Base-by-base conservation (phyloP, 2,888 invertebrate genomes). In the Gastrophysa polygoni region DNA sequence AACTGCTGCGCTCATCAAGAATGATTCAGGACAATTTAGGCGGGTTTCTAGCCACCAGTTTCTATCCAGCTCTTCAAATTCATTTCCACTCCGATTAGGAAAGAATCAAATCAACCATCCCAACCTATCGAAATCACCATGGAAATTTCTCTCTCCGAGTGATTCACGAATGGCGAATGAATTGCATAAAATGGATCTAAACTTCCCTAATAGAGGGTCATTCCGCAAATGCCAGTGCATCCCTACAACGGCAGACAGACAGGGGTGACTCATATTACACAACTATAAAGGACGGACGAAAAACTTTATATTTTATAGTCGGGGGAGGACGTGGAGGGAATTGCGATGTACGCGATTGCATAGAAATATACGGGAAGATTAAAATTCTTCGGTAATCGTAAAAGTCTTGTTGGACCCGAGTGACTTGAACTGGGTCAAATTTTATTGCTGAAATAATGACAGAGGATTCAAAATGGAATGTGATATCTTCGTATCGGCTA, bases 151-250 rank as follows among this genome's bases (percentile, higher is more conserved):
- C 57, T 46, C 38, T 18, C 14, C 50, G 58, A 59, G 51, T 55
- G 63, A 59, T 57, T 59, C 57, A 63, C 46, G 55, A 63, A 59
- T 52, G 16, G 24, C 17, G 46, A 17, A 44, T 54, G 54, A 55
- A 55, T 55, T 59, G 55, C 55, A 55, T 54, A 59, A 58, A 57
- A 57, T 57, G 47, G 28, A 20, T 24, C 57, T 61, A 57, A 57
- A 48, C 21, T 47, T 17, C 59, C 48, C 21, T 24, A 51, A 63
- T 56, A 50, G 58, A 57, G 58, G 61, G 52, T 58, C 16, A 52
- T 52, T 28, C 43, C 59, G 63, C 38, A 68, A 67, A 68, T 68
- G 63, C 68, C 68, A 58, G 44, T 58, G 59, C 65, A 65, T 63
- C 67, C 64, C 59, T 43, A 46, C 49, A 24, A 46, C 43, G 57